These are phyloP conservation scores for Pseudomyrmex sp. DNA, from an alignment of 1,140 invertebrate genomes.

Conservation along the genomic window DNA sequence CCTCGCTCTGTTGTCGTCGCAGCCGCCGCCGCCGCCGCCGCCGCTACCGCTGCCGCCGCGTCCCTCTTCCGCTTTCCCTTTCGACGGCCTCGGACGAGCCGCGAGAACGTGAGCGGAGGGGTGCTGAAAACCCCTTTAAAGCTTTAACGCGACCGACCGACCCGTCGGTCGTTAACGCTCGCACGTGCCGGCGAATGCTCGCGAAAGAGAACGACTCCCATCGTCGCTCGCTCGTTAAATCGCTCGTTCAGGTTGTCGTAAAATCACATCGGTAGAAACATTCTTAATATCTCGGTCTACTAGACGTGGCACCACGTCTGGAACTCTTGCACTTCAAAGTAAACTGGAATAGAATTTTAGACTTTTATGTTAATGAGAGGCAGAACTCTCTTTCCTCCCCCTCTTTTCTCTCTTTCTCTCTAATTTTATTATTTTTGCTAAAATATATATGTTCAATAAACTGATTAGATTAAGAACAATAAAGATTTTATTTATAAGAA, in stretches of 20 bases:
- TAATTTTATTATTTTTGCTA: too few species aligned
- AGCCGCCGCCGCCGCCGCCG: slow-evolving; percentile 16
- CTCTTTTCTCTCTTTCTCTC: too few species aligned
- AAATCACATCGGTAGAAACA: slow-evolving; percentile 12
- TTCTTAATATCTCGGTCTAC: neutral
- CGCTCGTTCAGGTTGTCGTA: slow-evolving; percentile 8
- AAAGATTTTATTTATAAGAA: too few species aligned
- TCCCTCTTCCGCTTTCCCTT: slow-evolving; percentile 70
- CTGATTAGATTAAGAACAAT: too few species aligned
- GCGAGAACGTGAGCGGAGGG: slow-evolving; percentile 61
- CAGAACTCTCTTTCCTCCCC: too few species aligned
- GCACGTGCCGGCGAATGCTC: slow-evolving; percentile 35
- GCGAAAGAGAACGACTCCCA: slow-evolving; percentile 7
- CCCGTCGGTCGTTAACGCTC: slow-evolving; percentile 44
- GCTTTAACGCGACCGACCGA: slow-evolving; percentile 56
- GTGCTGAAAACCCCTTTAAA: slow-evolving; percentile 69
- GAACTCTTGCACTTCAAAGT: neutral
- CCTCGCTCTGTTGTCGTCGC: slow-evolving; percentile 56
- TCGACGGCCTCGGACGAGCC: slow-evolving; percentile 64
- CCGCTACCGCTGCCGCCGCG: slow-evolving; percentile 19
- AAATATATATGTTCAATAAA: too few species aligned
- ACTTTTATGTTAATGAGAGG: too few species aligned
- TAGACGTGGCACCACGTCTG: too few species aligned
- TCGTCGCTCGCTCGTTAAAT: slow-evolving; percentile 17
- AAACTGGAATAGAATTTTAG: neutral